Evolutionary conservation across 1,140 invertebrate genomes (phyloP).

Genomic region (Bombus pyrosoma): DNA sequence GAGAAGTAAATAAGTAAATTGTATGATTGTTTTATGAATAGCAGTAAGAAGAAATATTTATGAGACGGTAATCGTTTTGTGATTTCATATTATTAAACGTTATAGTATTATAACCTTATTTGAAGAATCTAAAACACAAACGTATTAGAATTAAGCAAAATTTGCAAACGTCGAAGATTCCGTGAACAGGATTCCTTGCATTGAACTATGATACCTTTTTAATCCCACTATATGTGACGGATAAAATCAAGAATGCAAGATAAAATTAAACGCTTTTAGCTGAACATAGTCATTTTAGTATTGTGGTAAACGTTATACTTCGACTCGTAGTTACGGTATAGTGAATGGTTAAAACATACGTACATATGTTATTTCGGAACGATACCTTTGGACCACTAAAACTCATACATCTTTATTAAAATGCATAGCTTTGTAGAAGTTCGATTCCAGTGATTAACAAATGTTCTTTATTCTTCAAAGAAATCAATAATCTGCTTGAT

Average conservation of each 20-base stretch:
- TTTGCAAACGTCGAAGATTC: background rate
- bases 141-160: background rate
- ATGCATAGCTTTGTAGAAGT: background rate
- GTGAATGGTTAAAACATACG: background rate
- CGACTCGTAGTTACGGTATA: too few species aligned
- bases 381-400: background rate
- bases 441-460: background rate
- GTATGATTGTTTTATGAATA: background rate
- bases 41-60: too few species aligned
- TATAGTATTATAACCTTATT: background rate
- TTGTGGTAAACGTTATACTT: background rate
- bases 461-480: background rate
- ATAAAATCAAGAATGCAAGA: background rate
- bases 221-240: background rate
- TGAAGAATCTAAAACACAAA: too few species aligned
- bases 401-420: background rate
- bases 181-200: background rate
- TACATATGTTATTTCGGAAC: background rate
- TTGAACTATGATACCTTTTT: background rate
- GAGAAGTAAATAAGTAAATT: background rate
- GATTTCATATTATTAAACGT: background rate
- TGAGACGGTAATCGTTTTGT: too few species aligned
- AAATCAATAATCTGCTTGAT: background rate
- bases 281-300: too few species aligned
- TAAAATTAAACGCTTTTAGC: background rate